Percentiles rank a stretch among this genome's conserved stretches.
Conservation (phyloP, 2,113 vertebrate species). For the Brachyhypopomus gauderio region DNA sequence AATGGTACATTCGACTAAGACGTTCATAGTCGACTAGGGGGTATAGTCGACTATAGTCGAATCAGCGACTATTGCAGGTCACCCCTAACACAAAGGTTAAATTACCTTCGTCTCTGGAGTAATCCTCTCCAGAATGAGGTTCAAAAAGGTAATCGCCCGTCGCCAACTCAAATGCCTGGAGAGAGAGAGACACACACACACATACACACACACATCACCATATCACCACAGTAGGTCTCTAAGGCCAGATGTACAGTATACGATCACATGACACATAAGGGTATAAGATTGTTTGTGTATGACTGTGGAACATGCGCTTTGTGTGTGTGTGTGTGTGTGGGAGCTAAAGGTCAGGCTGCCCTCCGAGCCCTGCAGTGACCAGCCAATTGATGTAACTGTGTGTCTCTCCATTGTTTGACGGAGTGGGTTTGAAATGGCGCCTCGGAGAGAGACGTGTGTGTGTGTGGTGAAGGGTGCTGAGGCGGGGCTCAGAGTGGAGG, state of each 20-base stretch:
- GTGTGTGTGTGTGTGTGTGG: too few relatives aligned
- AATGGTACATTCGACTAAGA: too few relatives aligned
- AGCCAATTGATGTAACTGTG: background rate
- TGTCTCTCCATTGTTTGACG: background rate
- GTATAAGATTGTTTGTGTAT: background rate
- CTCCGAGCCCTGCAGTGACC: background rate
- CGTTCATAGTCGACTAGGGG: too few relatives aligned
- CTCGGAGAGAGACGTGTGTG: background rate
- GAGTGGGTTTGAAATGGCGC: conserved; percentile 10
- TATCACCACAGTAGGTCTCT: background rate
- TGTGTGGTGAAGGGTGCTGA: conserved; percentile 27
- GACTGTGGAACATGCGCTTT: background rate
- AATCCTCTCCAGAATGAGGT: conserved; percentile 95
- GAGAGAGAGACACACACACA: too few relatives aligned
- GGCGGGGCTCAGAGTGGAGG: background rate
- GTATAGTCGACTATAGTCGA: too few relatives aligned
- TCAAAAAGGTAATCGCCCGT: conserved; percentile 97
- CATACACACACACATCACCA: background rate
- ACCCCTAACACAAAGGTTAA: background rate
- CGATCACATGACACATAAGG: background rate
- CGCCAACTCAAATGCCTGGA: conserved; percentile 90
- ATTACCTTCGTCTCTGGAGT: conserved; percentile 94
- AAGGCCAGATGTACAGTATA: background rate
- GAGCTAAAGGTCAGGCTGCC: conserved; percentile 18
- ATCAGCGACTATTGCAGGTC: too few relatives aligned